A percentile compares a stretch with the other conserved stretches of the same genome.
These are phyloP conservation scores for Mylabris phalerata DNA, from an alignment of 1,140 invertebrate genomes.

Conservation along the genomic window DNA sequence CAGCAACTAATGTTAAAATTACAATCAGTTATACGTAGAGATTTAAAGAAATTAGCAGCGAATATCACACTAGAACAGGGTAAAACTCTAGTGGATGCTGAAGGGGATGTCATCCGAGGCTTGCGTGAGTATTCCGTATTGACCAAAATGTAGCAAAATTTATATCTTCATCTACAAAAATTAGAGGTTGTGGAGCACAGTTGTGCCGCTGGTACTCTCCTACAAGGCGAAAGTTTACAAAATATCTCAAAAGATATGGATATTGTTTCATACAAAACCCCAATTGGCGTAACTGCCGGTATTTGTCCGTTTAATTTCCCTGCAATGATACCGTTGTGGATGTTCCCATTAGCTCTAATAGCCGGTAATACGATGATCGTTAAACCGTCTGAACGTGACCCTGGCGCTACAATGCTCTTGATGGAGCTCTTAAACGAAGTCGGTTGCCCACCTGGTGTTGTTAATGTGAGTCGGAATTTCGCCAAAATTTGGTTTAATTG, in stretches of 20 bases:
- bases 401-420: slow-evolving; percentile 91
- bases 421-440: slow-evolving; percentile 84
- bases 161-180: not conserved
- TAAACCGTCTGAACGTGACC: slow-evolving; percentile 95
- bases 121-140: slow-evolving; percentile 65
- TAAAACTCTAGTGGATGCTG: slow-evolving; percentile 94
- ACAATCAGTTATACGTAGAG: slow-evolving; percentile 54
- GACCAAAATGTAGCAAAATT: not conserved
- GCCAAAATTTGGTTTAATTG: not conserved
- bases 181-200: slow-evolving; percentile 95
- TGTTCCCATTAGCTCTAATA: slow-evolving; percentile 90
- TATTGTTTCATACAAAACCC: slow-evolving; percentile 79
- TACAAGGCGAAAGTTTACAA: slow-evolving; percentile 87
- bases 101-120: slow-evolving; percentile 95
- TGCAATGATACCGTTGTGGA: slow-evolving; percentile 99
- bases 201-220: slow-evolving; percentile 84
- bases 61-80: slow-evolving; percentile 96
- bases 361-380: slow-evolving; percentile 77
- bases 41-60: slow-evolving; percentile 80
- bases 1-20: slow-evolving; percentile 95
- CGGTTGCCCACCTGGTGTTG: slow-evolving; percentile 87
- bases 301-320: slow-evolving; percentile 88
- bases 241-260: slow-evolving; percentile 94
- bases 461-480: slow-evolving; percentile 58
- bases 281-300: slow-evolving; percentile 78